These are phyloP conservation scores for Pipistrellus pygmaeus DNA, from an alignment of 2,797 vertebrate genomes.

Conservation along the genomic window DNA sequence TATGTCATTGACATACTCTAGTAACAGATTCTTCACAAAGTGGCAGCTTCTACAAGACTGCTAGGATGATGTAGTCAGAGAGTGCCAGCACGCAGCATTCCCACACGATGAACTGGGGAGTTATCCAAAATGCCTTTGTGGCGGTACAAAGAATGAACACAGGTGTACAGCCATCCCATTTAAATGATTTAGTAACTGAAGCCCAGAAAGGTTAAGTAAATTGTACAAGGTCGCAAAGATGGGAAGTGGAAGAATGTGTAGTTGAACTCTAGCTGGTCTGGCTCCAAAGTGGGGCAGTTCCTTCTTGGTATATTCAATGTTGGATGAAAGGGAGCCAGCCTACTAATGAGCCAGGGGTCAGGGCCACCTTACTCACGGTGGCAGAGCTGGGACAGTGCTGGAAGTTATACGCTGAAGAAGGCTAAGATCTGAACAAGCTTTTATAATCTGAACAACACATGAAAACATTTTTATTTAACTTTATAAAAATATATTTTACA, in stretches of 20 bases:
- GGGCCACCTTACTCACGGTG: neutral
- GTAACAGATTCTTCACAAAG: neutral
- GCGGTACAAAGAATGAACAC: neutral
- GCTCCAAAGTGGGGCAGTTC: neutral
- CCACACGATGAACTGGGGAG: neutral
- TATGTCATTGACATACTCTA: neutral
- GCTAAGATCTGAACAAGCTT: neutral
- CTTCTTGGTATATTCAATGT: neutral
- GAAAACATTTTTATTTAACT: neutral
- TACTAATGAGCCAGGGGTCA: neutral
- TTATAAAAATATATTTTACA: neutral
- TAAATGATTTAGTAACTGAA: neutral
- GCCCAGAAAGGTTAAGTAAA: neutral
- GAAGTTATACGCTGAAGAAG: neutral
- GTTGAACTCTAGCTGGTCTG: neutral
- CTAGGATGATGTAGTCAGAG: neutral
- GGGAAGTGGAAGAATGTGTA: too few relatives aligned
- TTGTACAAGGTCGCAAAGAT: neutral
- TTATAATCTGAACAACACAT: neutral
- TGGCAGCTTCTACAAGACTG: neutral
- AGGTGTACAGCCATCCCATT: neutral
- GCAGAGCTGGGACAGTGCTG: neutral
- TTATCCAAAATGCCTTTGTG: neutral
- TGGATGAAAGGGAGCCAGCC: neutral
- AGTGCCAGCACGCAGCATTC: fast-evolving